Percentiles rank a stretch among this genome's conserved stretches.
Conservation (phyloP, 2,113 vertebrate species). For the Coracopsis vasa region DNA sequence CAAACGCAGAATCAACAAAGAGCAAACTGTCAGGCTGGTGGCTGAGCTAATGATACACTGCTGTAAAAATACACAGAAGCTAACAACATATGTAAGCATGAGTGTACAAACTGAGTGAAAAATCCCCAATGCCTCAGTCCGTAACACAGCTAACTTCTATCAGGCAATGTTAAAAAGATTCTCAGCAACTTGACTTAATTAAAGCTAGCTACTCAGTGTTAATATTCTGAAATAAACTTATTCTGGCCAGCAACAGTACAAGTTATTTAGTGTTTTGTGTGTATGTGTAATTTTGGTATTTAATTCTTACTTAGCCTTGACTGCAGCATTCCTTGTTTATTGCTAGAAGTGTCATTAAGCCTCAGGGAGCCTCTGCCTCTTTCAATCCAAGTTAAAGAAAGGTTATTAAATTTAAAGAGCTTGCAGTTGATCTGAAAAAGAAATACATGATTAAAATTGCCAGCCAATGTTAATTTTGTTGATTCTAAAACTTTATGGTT, state of each 20-base stretch:
- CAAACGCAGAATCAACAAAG: not conserved
- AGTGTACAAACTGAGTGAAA: not conserved
- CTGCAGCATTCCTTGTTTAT: slow-evolving; percentile 70
- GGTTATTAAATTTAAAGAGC: slow-evolving; percentile 81
- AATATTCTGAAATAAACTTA: not conserved
- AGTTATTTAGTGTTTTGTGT: not conserved
- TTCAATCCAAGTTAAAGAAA: slow-evolving; percentile 79
- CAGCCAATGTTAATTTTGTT: not conserved
- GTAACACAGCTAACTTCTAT: not conserved
- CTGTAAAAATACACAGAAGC: not conserved
- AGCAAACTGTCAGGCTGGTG: not conserved
- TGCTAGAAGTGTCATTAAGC: slow-evolving; percentile 79
- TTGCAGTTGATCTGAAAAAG: slow-evolving; percentile 82
- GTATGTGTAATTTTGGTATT: not conserved
- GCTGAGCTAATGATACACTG: not conserved
- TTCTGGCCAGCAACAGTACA: not conserved
- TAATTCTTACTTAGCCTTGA: slow-evolving; percentile 78
- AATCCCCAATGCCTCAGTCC: not conserved
- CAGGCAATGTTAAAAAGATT: not conserved
- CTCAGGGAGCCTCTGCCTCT: slow-evolving; percentile 80
- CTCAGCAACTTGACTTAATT: not conserved
- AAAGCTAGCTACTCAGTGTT: not conserved
- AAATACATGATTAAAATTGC: not conserved
- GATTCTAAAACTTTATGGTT: not conserved
- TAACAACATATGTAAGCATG: not conserved